A percentile compares a stretch with the other conserved stretches of the same genome.
phyloP scores from a whole-genome alignment of 2,888 invertebrate genomes.

The Cactoblastis cactorum region DNA sequence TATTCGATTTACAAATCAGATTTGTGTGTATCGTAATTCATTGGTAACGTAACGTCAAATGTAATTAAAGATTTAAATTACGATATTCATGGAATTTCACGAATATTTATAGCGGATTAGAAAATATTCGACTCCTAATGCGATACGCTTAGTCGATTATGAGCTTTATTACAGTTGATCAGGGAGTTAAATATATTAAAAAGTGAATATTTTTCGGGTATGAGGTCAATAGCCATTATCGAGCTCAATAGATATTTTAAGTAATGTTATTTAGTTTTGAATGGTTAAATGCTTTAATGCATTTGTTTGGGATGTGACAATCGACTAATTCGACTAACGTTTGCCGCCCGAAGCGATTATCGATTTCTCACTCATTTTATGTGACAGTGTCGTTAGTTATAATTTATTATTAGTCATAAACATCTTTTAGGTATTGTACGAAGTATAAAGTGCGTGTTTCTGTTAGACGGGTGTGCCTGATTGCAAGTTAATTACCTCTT shows the following conservation, averaged over 20 bases:
- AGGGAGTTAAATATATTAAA: not conserved
- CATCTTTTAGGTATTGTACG: not conserved
- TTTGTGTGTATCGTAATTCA: constrained; percentile 5
- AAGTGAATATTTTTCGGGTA: not conserved
- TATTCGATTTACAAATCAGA: constrained; percentile 6
- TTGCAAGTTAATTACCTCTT: not conserved
- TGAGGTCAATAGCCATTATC: not conserved
- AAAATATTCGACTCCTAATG: not conserved
- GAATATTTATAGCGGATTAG: constrained; percentile 4
- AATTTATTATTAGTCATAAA: not conserved
- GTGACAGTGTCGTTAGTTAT: constrained; percentile 1
- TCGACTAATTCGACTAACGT: constrained; percentile 4
- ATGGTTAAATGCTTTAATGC: not conserved
- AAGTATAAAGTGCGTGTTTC: not conserved
- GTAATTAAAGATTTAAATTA: constrained; percentile 8
- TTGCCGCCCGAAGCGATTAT: not conserved
- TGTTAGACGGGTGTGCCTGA: not conserved
- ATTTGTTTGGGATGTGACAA: not conserved
- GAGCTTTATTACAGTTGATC: not conserved
- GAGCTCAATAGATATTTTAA: constrained; percentile 1
- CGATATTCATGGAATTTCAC: constrained; percentile 2
- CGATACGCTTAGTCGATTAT: not conserved
- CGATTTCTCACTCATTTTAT: not conserved
- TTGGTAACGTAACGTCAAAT: constrained; percentile 4
- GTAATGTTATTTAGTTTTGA: not conserved